Evolutionary conservation across 2,113 vertebrate species (phyloP), one percentile per base, ranked within the genome.

Genomic region (Typhlomys cinereus): DNA sequence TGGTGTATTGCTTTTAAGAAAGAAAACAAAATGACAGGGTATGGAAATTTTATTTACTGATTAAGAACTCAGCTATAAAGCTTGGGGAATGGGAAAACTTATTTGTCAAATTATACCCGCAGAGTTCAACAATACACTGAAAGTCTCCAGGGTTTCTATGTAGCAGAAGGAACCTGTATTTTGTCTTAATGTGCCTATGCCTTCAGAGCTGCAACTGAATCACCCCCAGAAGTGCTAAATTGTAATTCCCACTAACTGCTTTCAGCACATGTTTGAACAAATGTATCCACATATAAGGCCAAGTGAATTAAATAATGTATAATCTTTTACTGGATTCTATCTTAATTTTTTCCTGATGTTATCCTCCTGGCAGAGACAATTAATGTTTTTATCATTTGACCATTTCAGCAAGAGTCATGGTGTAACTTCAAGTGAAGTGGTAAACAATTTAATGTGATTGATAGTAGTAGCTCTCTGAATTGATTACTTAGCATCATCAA

Each of bases 21-120:
- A 41, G 39, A 88, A 41, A 84, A 64, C 81, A 36, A 73, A 46
- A 46, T 83, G 29, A 41, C 66, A 10, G 18, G 39, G 73, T 90
- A 71, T 83, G 74, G 73, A 66, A 91, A 52, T 73, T 94, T 92
- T 82, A 88, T 62, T 95, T 87, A 92, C 75, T 84, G 57, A 90
- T 78, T 90, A 92, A 91, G 62, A 89, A 78, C 39, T 91, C 80
- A 81, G 8, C 87, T 96, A 73, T 76, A 73, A 93, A 85, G 41
- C 87, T 83, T 70, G 73, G 76, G 44, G 39, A 93, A 5, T 85
- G 14, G 61, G 44, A 85, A 93, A 88, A 91, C 31, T 93, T 84
- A 94, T 95, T 95, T 89, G 67, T 95, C 89, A 89, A 75, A 93
- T 85, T 92, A 76, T 71, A 44, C n/a, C 27, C 76, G 93, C 48